These are phyloP conservation scores for Parthenolecanium corni DNA, from an alignment of 2,888 invertebrate genomes.

Conservation along the genomic window DNA sequence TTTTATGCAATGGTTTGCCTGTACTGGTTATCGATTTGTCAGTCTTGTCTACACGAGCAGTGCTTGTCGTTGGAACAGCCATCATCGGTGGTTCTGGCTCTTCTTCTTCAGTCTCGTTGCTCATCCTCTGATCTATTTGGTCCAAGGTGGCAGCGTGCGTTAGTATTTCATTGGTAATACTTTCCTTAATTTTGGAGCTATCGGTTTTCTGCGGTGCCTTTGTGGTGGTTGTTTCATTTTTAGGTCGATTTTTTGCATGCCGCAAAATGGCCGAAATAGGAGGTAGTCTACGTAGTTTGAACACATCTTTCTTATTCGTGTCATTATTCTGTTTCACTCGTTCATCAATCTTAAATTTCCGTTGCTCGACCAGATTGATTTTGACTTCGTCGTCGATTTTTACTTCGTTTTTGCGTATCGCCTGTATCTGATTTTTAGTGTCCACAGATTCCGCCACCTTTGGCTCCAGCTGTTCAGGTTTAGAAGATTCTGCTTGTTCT, in stretches of 20 bases:
- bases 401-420: not conserved
- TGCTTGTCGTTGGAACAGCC: not conserved
- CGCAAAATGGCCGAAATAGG: conserved; percentile 34
- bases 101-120: not conserved
- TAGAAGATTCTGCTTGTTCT: not conserved
- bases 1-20: not conserved
- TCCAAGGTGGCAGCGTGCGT: not conserved
- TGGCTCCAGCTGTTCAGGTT: not conserved
- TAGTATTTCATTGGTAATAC: not conserved
- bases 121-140: too few species aligned
- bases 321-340: not conserved
- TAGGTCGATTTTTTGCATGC: conserved; percentile 3
- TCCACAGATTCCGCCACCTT: not conserved
- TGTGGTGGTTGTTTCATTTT: not conserved
- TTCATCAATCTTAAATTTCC: not conserved
- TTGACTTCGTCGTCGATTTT: not conserved
- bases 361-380: not conserved
- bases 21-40: not conserved
- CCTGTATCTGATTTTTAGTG: not conserved
- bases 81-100: not conserved
- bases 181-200: not conserved
- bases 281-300: conserved; percentile 31
- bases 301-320: not conserved
- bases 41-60: not conserved
- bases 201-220: not conserved